phyloP scores from a whole-genome alignment of 2,797 vertebrate species.

The Hippoglossus hippoglossus region DNA sequence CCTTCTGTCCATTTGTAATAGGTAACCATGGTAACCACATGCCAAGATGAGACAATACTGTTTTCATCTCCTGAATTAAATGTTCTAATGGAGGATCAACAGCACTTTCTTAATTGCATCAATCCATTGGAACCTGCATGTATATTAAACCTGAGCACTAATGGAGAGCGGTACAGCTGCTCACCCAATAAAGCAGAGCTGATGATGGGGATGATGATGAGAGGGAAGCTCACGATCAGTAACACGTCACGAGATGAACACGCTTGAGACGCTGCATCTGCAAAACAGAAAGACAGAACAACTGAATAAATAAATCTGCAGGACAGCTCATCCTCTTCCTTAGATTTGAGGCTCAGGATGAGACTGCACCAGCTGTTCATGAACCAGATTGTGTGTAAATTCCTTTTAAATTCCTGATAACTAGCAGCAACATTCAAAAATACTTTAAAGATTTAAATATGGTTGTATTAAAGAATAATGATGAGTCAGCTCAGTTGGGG shows the following conservation, averaged over 20 bases:
- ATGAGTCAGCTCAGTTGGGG: too few species aligned
- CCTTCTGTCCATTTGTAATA: background rate
- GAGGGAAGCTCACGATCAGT: conserved; percentile 47
- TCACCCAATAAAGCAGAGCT: conserved; percentile 72
- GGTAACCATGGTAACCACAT: background rate
- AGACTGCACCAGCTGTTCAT: too few species aligned
- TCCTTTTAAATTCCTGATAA: background rate
- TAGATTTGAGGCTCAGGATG: background rate
- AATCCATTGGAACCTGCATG: too few species aligned
- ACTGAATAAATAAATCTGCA: background rate
- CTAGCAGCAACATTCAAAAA: too few species aligned
- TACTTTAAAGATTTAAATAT: background rate
- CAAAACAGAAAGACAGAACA: conserved; percentile 6
- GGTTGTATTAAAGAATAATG: background rate
- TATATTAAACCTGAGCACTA: too few species aligned
- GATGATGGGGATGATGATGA: conserved; percentile 65
- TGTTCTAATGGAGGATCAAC: background rate
- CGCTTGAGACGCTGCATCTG: conserved; percentile 11
- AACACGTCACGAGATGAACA: conserved; percentile 50
- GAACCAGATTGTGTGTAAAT: background rate
- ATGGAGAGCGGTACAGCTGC: background rate
- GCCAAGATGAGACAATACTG: background rate
- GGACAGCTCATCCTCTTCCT: background rate
- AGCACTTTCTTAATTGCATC: background rate
- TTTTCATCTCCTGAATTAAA: background rate